phyloP scores from a whole-genome alignment of 2,113 vertebrate species.

The Hippopotamus amphibius region DNA sequence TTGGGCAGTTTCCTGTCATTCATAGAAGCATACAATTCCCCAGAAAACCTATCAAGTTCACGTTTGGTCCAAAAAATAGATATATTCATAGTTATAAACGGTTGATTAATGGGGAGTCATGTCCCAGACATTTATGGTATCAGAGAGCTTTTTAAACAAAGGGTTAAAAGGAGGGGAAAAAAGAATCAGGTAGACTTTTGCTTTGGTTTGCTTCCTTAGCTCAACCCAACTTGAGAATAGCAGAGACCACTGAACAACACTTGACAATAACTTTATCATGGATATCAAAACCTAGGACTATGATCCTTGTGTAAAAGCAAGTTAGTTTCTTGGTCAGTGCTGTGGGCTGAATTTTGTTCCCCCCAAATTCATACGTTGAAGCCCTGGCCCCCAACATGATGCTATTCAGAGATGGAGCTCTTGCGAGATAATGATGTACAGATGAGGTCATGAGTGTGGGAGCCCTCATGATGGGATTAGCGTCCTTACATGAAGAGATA shows the following conservation, averaged over 20 bases:
- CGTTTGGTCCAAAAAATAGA: background rate
- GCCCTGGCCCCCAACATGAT: background rate
- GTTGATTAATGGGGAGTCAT: background rate
- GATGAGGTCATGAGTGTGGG: background rate
- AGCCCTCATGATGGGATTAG: background rate
- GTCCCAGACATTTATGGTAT: background rate
- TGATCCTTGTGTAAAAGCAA: background rate
- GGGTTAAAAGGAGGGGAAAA: background rate
- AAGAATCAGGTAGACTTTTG: background rate
- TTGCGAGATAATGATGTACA: background rate
- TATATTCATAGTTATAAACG: background rate
- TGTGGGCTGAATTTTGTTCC: background rate
- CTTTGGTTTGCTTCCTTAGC: background rate
- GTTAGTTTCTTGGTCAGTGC: background rate
- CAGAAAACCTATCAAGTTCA: background rate
- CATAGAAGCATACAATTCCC: background rate
- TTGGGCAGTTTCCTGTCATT: background rate
- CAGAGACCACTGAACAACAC: background rate
- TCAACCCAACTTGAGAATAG: background rate
- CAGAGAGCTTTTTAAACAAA: background rate
- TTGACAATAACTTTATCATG: background rate
- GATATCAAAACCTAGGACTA: background rate
- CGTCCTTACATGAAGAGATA: background rate
- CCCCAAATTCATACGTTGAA: background rate
- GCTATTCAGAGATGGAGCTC: background rate